Evolutionary conservation across 2,113 vertebrate genomes (phyloP).

Genomic region (Platysternon megacephalum): DNA sequence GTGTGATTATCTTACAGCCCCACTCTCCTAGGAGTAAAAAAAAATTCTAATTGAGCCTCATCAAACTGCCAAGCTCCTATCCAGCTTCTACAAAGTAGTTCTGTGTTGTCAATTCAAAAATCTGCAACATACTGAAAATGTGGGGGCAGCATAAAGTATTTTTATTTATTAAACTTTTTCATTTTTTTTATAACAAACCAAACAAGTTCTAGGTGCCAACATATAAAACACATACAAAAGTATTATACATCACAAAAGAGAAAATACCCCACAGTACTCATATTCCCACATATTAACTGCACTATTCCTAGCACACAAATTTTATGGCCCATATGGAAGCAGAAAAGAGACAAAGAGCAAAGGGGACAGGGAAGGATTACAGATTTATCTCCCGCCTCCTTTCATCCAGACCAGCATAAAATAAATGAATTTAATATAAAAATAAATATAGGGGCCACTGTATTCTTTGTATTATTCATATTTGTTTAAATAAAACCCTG

Average conservation of each 20-base stretch:
- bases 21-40: neutral
- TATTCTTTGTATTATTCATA: neutral
- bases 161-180: neutral
- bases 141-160: neutral
- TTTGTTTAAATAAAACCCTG: neutral
- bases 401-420: neutral
- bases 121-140: neutral
- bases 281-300: neutral
- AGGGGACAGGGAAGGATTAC: neutral
- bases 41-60: neutral
- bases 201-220: neutral
- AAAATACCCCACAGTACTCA: neutral
- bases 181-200: neutral
- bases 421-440: neutral
- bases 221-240: neutral
- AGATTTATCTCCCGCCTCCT: neutral
- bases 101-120: neutral
- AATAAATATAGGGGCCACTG: neutral
- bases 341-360: neutral
- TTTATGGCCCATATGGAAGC: neutral
- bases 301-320: neutral
- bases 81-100: neutral
- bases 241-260: neutral
- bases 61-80: neutral
- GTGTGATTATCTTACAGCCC: neutral